Conservation (phyloP, 2,888 invertebrate genomes). For the Himalopsyche tibetana region DNA sequence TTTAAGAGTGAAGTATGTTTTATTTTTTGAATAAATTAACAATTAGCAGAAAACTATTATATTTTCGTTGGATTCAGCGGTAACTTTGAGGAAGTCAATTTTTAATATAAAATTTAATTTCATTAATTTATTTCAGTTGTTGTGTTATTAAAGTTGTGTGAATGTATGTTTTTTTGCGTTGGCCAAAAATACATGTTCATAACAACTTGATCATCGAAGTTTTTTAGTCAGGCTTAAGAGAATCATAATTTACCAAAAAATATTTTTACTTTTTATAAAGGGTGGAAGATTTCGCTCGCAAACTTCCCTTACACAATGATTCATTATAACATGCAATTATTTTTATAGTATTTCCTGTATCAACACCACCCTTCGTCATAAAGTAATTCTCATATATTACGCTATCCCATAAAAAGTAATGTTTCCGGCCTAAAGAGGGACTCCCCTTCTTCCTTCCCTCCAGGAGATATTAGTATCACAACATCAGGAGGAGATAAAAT, state of each 20-base stretch:
- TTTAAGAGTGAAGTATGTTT: too few relatives aligned
- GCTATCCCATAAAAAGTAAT: constrained; percentile 63
- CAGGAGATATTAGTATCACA: constrained; percentile 57
- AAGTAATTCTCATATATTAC: constrained; percentile 64
- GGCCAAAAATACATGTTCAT: background rate
- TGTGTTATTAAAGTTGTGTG: too few relatives aligned
- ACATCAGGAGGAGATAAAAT: constrained; percentile 58
- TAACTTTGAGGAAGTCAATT: too few relatives aligned
- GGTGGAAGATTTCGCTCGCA: constrained; percentile 13
- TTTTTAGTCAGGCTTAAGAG: background rate
- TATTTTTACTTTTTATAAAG: constrained; percentile 10
- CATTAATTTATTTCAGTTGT: too few relatives aligned
- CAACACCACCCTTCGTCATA: constrained; percentile 59
- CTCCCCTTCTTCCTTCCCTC: background rate
- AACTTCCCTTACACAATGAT: constrained; percentile 47
- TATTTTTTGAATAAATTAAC: too few relatives aligned
- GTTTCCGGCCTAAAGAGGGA: constrained; percentile 54
- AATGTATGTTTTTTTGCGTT: background rate
- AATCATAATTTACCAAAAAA: background rate
- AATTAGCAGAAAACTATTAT: too few relatives aligned
- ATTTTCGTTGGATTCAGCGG: too few relatives aligned
- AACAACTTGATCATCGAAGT: background rate
- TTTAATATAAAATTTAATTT: too few relatives aligned
- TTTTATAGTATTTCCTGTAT: constrained; percentile 63
- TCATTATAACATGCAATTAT: constrained; percentile 63